Evolutionary conservation across 2,888 invertebrate species (phyloP), one percentile per base, ranked within the genome.

Genomic region (Hypolimnas misippus): DNA sequence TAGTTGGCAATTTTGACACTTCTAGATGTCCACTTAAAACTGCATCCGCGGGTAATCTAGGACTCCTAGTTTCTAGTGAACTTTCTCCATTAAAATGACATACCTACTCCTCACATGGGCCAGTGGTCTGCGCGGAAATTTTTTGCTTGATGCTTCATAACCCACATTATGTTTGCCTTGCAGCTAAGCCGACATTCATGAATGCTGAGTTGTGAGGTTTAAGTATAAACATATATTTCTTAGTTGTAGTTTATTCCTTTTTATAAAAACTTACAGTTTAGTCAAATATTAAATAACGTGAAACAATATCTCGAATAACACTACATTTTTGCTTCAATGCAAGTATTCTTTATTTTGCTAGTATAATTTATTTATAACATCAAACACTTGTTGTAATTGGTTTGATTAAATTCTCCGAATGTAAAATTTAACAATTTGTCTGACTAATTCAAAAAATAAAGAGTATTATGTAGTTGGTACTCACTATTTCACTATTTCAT

Each of bases 11-110:
- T 53, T 42, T 59, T 53, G 35, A 25, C 31, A 33, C 21, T 31
- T 25, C 6, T 14, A 35, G 21, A 35, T 33, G 49, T 55, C 59
- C 17, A 56, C 46, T 52, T 38, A 64, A 38, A 42, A 42, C 62
- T 63, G 66, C 70, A 70, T 73, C 72, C 66, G 70, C 65, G 66
- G 65, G 60, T 64, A 67, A 81, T 76, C 77, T 82, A 79, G 79
- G 72, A 77, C 76, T 81, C 65, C 62, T 64, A 59, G 72, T 76
- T 78, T 76, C 76, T 78, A 77, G 71, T 71, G 64, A 62, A 78
- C 83, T 84, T 83, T 84, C 84, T 78, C 77, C 73, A 65, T 53
- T 68, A 68, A 73, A 72, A 73, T 55, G 46, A 59, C 66, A 64
- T 55, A 57, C n/a, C 49, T 52, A 59, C 44, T 54, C 58, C 54